Conservation (phyloP, 2,797 vertebrate species). For the Gallinago nigripennis region DNA sequence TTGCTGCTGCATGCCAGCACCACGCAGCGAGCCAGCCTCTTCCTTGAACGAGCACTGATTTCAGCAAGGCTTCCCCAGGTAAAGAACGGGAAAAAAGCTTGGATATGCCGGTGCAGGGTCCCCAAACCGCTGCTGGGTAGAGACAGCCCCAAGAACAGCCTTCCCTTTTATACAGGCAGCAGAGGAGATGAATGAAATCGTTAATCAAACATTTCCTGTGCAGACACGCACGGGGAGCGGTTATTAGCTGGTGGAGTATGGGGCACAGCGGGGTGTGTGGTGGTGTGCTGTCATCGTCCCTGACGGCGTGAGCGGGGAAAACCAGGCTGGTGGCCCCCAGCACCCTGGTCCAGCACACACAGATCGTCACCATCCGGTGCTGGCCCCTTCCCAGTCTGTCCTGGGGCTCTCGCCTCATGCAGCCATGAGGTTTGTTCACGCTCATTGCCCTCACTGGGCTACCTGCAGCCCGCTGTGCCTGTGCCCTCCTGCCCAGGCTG, state of each 20-base stretch:
- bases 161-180: background rate
- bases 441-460: rapidly evolving
- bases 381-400: background rate
- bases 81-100: background rate
- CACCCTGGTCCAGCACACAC: background rate
- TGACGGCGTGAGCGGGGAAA: background rate
- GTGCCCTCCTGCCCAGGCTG: background rate
- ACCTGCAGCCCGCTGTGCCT: background rate
- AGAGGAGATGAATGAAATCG: background rate
- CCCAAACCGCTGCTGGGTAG: background rate
- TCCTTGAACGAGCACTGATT: background rate
- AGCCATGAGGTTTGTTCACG: background rate
- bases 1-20: background rate
- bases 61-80: background rate
- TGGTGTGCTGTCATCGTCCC: background rate
- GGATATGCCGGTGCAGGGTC: background rate
- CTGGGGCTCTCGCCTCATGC: background rate
- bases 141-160: background rate
- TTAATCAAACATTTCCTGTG: background rate
- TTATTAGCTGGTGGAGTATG: rapidly evolving
- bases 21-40: background rate
- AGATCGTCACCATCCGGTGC: rapidly evolving
- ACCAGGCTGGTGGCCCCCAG: background rate
- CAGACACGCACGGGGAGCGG: background rate
- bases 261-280: background rate